Evolutionary conservation across 1,140 invertebrate genomes (phyloP), one percentile per base, ranked within the genome.

Genomic region (Aphidius ervi): DNA sequence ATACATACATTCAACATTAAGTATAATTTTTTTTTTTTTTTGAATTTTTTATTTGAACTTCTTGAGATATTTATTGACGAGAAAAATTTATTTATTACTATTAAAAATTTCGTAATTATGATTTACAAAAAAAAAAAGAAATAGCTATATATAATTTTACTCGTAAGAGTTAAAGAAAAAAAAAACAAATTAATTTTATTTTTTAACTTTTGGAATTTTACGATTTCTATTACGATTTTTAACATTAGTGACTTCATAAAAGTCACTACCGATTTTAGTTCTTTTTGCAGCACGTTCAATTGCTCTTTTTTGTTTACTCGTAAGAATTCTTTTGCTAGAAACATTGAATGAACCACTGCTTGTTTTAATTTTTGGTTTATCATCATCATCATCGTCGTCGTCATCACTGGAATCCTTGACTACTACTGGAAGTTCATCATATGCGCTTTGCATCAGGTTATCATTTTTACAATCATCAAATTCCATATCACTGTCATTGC

Each of bases 201-300:
- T 43, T 7, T 67, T 69, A 16, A 71, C 9, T 68, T 75, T 77
- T 1, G 73, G 72, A 31, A 77, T 52, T 71, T 84, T 87, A 65
- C 84, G 86, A 68, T 83, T 83, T 67, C 85, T 83, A 76, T 89
- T 93, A 63, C 86, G 84, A 73, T 95, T 97, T 75, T 98, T 98
- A 39, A 97, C 94, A 84, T 97, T 96, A 4, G 89, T 84, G 39
- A 90, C 85, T 82, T 94, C 88, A 77, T 98, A 98, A 74, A 97
- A 98, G 78, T 96, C 92, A 71, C 88, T 92, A 62, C 94, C 95
- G 64, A 93, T 88, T 71, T 95, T 96, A 74, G 92, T 95, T 4
- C 88, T 82, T 72, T 88, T 92, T 63, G 84, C 81, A 20, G 86
- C 82, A 58, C 92, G 82, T 65, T 94, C 89, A 10, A 88, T 60